These are phyloP conservation scores for Perizoma affinitatum DNA, from an alignment of 2,888 invertebrate species.

Conservation along the genomic window DNA sequence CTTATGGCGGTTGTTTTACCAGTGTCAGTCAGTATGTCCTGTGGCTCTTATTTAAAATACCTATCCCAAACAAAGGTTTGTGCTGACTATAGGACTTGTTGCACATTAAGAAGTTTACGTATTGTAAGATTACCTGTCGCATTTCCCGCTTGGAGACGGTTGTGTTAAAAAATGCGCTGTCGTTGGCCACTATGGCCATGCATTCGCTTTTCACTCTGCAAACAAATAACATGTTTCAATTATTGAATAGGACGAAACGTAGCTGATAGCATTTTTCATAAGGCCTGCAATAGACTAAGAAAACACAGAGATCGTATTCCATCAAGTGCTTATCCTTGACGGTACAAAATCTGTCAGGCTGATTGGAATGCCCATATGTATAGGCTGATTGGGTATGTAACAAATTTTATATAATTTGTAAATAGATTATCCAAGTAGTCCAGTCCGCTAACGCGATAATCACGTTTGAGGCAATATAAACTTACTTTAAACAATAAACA, in stretches of 20 bases:
- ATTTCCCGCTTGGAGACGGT: slow-evolving; percentile 58
- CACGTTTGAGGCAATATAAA: no score
- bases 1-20: no score
- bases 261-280: no score
- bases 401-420: slow-evolving; percentile 20
- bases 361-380: no score
- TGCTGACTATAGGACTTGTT: not conserved
- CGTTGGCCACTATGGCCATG: slow-evolving; percentile 73
- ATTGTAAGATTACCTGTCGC: slow-evolving; percentile 62
- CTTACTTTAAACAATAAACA: no score
- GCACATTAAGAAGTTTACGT: slow-evolving; percentile 12
- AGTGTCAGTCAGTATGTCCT: not conserved
- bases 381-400: no score
- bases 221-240: slow-evolving; percentile 49
- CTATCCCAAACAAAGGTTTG: not conserved
- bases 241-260: not conserved
- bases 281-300: no score
- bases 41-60: not conserved
- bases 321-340: no score
- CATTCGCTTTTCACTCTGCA: slow-evolving; percentile 77
- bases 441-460: slow-evolving; percentile 1
- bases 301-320: no score
- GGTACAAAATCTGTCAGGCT: no score
- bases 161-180: slow-evolving; percentile 62
- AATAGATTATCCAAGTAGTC: slow-evolving; percentile 1